phyloP scores from a whole-genome alignment of 2,113 vertebrate species.

The Thermophis baileyi region DNA sequence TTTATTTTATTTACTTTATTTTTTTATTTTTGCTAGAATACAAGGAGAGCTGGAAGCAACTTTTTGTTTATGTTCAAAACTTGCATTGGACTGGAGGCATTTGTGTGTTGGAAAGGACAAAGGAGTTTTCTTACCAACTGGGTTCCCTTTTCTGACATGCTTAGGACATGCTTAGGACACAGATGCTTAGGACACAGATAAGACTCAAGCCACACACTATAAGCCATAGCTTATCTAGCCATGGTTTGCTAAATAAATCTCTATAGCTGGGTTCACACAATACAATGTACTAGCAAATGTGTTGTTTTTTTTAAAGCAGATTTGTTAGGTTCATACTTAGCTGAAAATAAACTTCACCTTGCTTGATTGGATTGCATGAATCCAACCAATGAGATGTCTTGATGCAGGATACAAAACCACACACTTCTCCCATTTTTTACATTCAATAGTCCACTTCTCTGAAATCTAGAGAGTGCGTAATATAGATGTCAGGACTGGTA shows the following conservation, averaged over 20 bases:
- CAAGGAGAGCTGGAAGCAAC: background rate
- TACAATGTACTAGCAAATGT: background rate
- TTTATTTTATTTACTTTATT: too few relatives aligned
- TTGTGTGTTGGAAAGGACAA: background rate
- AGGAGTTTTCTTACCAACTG: background rate
- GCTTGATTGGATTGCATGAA: background rate
- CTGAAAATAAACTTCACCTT: background rate
- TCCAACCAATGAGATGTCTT: background rate
- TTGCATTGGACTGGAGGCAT: background rate
- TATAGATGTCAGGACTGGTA: background rate
- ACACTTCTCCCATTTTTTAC: background rate
- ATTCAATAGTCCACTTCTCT: background rate
- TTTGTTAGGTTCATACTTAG: background rate
- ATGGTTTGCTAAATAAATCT: background rate
- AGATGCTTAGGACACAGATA: background rate
- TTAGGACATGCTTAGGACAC: background rate
- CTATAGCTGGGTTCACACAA: background rate
- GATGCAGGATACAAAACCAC: background rate
- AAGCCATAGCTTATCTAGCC: background rate
- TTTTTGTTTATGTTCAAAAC: background rate
- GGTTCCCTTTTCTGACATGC: background rate
- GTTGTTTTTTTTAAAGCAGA: background rate
- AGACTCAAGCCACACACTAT: background rate
- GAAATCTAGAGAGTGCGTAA: background rate
- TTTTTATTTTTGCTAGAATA: background rate